These are phyloP conservation scores for Volucella inanis DNA, from an alignment of 2,888 invertebrate genomes.

Conservation along the genomic window DNA sequence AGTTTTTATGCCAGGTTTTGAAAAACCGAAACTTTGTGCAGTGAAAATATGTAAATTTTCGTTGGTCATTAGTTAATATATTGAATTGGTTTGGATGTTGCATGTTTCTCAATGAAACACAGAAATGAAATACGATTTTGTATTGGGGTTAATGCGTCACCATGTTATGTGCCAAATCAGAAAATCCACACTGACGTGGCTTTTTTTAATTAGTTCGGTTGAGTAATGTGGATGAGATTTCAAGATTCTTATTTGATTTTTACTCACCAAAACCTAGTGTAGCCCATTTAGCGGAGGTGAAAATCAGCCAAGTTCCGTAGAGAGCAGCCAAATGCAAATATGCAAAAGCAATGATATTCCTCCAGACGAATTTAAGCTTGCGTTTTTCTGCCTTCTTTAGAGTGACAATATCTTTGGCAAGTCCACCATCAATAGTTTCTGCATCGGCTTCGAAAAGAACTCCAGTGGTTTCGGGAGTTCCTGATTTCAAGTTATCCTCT, in stretches of 20 bases:
- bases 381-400: conserved; percentile 85
- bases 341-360: conserved; percentile 90
- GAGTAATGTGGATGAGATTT: neutral
- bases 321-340: conserved; percentile 90
- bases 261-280: conserved; percentile 89
- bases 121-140: too few species aligned
- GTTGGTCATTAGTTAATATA: too few species aligned
- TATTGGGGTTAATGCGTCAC: too few species aligned
- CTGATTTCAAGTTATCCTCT: conserved; percentile 77
- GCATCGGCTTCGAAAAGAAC: conserved; percentile 88
- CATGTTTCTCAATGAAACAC: too few species aligned
- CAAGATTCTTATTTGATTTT: neutral
- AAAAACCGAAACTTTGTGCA: too few species aligned
- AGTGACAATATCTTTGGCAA: conserved; percentile 85
- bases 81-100: too few species aligned
- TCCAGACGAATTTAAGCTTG: conserved; percentile 89
- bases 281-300: conserved; percentile 89
- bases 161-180: too few species aligned
- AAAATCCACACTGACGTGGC: too few species aligned
- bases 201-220: too few species aligned
- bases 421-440: conserved; percentile 86
- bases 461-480: conserved; percentile 83
- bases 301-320: conserved; percentile 89
- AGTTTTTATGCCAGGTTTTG: too few species aligned
- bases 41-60: too few species aligned